Evolutionary conservation across 1,140 invertebrate species (phyloP), one percentile per base, ranked within the genome.

Genomic region (Megathymus violae): DNA sequence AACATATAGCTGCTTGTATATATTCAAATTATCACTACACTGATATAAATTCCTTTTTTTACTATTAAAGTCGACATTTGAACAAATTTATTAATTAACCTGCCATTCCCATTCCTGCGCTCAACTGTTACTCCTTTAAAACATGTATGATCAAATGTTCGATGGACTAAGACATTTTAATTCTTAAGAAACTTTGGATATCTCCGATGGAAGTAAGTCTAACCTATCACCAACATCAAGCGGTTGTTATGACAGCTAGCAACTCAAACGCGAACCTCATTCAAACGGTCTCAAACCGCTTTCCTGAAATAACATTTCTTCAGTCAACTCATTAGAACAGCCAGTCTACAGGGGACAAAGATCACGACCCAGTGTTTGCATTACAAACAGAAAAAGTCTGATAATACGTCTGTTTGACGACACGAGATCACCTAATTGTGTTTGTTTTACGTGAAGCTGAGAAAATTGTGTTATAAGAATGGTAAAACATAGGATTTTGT

Each of bases 231-330:
- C n/a, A n/a, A n/a, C n/a, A n/a, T n/a, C n/a, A 31, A 31, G 7
- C 4, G n/a, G 4, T 36, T 7, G 34, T 36, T 11, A 11, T 11
- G 7, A n/a, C 34, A 4, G 34, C 34, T 36, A 36, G n/a, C 34
- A 36, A 36, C 2, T 36, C n/a, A 11, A 36, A 36, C 34, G 27
- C 27, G n/a, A 31, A 61, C 11, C 22, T 41, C 44, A 47, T 61
- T 64, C 41, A 63, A 71, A 66, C 67, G 43, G 46, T 51, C 46
- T 43, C 25, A 40, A 63, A 58, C 25, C 34, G 46, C 22, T 52
- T 51, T 71, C 67, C 78, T 78, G 68, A 65, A 78, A 80, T 62
- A 85, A 85, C 72, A 85, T 80, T 74, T 65, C 71, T 74, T 63
- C 66, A 79, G 63, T 56, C 64, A 68, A 70, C 64, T 65, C 69